Evolutionary conservation across 2,888 invertebrate species (phyloP), one percentile per base, ranked within the genome.

Genomic region (Kuschelorhynchus macadamiae): DNA sequence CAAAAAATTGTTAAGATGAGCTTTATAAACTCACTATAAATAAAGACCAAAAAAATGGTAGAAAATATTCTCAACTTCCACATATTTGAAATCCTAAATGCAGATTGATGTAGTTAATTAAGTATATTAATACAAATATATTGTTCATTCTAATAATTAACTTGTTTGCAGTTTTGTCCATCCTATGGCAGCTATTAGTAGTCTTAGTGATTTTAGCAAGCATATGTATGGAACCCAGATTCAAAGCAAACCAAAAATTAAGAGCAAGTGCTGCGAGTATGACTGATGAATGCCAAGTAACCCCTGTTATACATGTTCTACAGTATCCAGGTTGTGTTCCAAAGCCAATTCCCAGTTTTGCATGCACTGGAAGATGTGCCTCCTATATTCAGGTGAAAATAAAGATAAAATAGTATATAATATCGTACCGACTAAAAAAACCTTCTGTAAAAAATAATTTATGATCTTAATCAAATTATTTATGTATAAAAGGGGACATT

Each of bases 251-350:
- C 11, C 77, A 66, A 53, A 75, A 72, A 62, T 63, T 75, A 5
- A 72, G 67, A 70, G 79, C 64, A 21, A 76, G 79, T 59, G 85
- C 84, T 14, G 80, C 84, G 11, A 82, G 83, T 55, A 79, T 82
- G 7, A 82, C 84, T 9, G 95, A 95, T 80, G 95, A 95, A 81
- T 96, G 96, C 79, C 92, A 94, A 83, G 91, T 96, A 76, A 95
- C 95, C 1, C 95, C 95, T 1, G 96, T 96, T 21, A 93, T 96
- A 72, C 96, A 96, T 82, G 93, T 95, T 8, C 86, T 97, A 25
- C 93, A 95, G 81, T 94, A 95, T 84, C 93, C 95, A 1, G 96
- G 96, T 65, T 97, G 96, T 83, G 91, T 94, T 42, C 94, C 96
- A 4, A 96, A 95, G 82, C 95, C 95, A 0, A 95, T 97, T 77